Evolutionary conservation across 2,797 vertebrate species (phyloP), one percentile per base, ranked within the genome.

Genomic region (Apodemus agrarius): DNA sequence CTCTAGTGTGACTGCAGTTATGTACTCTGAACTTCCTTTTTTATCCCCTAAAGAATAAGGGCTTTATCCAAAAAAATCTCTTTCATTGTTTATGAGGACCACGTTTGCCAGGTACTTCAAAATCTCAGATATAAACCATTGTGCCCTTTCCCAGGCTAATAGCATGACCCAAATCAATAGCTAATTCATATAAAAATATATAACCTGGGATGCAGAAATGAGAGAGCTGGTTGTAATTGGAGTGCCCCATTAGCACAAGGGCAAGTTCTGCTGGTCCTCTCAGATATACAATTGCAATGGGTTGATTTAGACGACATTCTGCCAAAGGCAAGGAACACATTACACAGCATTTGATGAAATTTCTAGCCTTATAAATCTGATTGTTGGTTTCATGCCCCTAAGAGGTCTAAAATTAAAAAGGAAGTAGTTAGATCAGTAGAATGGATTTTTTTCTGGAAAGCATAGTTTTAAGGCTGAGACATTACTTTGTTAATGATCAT

Each of bases 371-470:
- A 87, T 59, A 97, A 96, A 97, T 90, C 59, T 67, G 49, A 96
- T 96, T 97, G 52, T 80, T 95, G 63, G 89, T 72, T 93, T 72
- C 52, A 17, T 85, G 78, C 79, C 97, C 88, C 40, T 54, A 83
- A 96, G 88, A 96, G 22, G 52, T 61, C 61, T 94, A 61, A 95
- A 97, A 95, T 85, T 89, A 96, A 95, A 95, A 97, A 80, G 24
- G 43, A 95, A 91, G 90, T 89, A 89, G 37, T 91, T 87, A 78
- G 49, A 89, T 78, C 65, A 91, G 75, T 63, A 95, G 89, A 97
- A 94, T 89, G 96, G 37, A 74, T 83, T 96, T 95, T 80, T n/a
- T 49, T 52, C 76, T 52, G 31, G 79, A 87, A 96, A 97, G 88
- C 54, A 57, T 72, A 94, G 49, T 57, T 78, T 76, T 31, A 91